phyloP scores from a whole-genome alignment of 2,888 invertebrate species.

The Tetropium fuscum region DNA sequence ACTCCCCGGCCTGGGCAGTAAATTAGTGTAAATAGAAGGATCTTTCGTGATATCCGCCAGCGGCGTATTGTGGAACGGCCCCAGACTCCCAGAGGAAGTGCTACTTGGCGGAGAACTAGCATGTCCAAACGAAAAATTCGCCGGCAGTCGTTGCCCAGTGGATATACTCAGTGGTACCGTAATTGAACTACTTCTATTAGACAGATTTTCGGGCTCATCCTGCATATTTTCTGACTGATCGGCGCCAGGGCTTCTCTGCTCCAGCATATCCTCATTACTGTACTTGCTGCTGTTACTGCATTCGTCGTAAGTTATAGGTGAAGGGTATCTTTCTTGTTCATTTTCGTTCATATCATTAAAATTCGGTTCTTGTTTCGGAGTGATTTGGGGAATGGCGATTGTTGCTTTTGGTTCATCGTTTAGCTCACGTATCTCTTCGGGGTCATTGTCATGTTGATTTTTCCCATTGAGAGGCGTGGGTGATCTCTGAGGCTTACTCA shows the following conservation, averaged over 20 bases:
- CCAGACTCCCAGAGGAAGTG: slow-evolving; percentile 74
- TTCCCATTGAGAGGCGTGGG: slow-evolving; percentile 65
- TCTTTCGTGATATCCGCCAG: slow-evolving; percentile 79
- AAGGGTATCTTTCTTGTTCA: slow-evolving; percentile 73
- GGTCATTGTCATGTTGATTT: slow-evolving; percentile 39
- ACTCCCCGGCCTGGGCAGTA: slow-evolving; percentile 87
- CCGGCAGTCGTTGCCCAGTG: slow-evolving; percentile 75
- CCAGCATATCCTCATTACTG: slow-evolving; percentile 75
- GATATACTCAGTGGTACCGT: slow-evolving; percentile 76
- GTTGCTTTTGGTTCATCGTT: slow-evolving; percentile 56
- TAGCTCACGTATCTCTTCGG: slow-evolving; percentile 35
- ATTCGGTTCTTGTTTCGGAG: slow-evolving; percentile 75
- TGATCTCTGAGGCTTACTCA: slow-evolving; percentile 76
- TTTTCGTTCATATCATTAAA: slow-evolving; percentile 73
- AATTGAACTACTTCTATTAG: slow-evolving; percentile 74
- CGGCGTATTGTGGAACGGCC: slow-evolving; percentile 67
- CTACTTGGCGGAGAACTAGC: slow-evolving; percentile 74
- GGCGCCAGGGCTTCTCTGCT: slow-evolving; percentile 70
- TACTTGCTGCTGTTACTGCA: slow-evolving; percentile 84
- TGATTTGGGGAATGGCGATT: slow-evolving; percentile 65
- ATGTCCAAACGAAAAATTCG: slow-evolving; percentile 72
- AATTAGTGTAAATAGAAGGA: slow-evolving; percentile 82
- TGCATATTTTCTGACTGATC: slow-evolving; percentile 72
- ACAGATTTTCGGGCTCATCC: slow-evolving; percentile 85
- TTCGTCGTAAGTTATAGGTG: slow-evolving; percentile 78